Percentiles rank a stretch among this genome's conserved stretches.
phyloP scores from a whole-genome alignment of 2,888 invertebrate genomes.

The Sphaerophoria rueppellii region DNA sequence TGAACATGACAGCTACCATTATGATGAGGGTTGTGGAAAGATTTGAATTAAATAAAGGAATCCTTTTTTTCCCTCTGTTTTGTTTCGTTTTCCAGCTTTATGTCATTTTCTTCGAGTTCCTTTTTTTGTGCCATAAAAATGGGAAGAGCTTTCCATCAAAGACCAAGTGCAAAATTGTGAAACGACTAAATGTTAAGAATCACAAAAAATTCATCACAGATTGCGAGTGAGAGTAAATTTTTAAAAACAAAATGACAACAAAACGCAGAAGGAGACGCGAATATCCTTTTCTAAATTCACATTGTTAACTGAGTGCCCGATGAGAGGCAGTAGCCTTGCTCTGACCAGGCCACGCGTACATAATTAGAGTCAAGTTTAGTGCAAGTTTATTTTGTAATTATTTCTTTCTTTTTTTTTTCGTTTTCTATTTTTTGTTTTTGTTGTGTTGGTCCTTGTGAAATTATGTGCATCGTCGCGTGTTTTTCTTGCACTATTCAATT shows the following conservation, averaged over 20 bases:
- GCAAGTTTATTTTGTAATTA: slow-evolving; percentile 74
- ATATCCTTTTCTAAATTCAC: slow-evolving; percentile 27
- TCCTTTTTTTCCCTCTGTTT: slow-evolving; percentile 27
- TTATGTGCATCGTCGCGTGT: slow-evolving; percentile 64
- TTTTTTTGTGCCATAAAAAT: neutral
- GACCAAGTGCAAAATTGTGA: slow-evolving; percentile 62
- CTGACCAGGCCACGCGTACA: slow-evolving; percentile 16
- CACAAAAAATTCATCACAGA: slow-evolving; percentile 64
- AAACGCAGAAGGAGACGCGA: slow-evolving; percentile 23
- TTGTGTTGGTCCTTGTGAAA: slow-evolving; percentile 63
- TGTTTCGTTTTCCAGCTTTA: slow-evolving; percentile 1
- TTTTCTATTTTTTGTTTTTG: too few relatives aligned
- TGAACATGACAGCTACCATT: slow-evolving; percentile 73
- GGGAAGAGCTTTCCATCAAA: slow-evolving; percentile 12
- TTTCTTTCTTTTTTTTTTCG: slow-evolving; percentile 16
- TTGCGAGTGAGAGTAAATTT: slow-evolving; percentile 38
- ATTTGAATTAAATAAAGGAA: slow-evolving; percentile 71
- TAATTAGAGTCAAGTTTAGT: slow-evolving; percentile 73
- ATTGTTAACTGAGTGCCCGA: neutral
- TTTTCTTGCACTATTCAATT: slow-evolving; percentile 50
- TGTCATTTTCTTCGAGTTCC: neutral
- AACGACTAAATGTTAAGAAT: slow-evolving; percentile 65
- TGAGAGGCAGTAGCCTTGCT: slow-evolving; percentile 52
- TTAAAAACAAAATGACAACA: slow-evolving; percentile 25
- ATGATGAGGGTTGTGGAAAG: slow-evolving; percentile 70